Percentiles rank a stretch among this genome's conserved stretches.
phyloP scores from a whole-genome alignment of 2,113 vertebrate species.

The Sander vitreus region DNA sequence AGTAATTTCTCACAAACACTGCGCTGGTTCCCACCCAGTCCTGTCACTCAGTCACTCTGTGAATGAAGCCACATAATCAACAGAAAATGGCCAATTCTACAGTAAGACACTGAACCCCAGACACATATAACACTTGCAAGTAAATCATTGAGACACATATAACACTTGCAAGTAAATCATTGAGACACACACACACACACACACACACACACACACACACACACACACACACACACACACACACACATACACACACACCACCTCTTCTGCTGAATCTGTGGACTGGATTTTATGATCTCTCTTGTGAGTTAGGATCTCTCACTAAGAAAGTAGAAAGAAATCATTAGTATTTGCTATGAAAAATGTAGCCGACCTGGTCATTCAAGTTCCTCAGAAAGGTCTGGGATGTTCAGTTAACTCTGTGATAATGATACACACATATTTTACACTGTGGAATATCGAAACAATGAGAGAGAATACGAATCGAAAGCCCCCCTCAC shows the following conservation, averaged over 20 bases:
- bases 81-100: conserved; percentile 50
- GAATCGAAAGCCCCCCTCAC: conserved; percentile 19
- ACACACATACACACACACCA: not conserved
- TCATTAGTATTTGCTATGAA: not conserved
- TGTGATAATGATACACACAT: conserved; percentile 6
- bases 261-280: conserved; percentile 3
- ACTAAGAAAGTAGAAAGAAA: not conserved
- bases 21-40: conserved; percentile 34
- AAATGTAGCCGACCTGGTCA: not conserved
- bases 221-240: not conserved
- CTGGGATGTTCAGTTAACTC: conserved; percentile 8
- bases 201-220: not conserved
- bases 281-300: not conserved
- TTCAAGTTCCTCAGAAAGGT: not conserved
- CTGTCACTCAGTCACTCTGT: conserved; percentile 39
- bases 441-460: conserved; percentile 15
- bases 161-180: not conserved
- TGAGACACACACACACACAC: not conserved
- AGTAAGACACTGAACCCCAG: not conserved
- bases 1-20: conserved; percentile 47
- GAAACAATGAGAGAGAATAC: conserved; percentile 18
- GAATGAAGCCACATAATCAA: conserved; percentile 49
- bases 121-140: not conserved
- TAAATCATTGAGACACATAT: not conserved
- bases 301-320: not conserved